Evolutionary conservation across 2,888 invertebrate genomes (phyloP), one percentile per base, ranked within the genome.

Genomic region (Nebria brevicollis): DNA sequence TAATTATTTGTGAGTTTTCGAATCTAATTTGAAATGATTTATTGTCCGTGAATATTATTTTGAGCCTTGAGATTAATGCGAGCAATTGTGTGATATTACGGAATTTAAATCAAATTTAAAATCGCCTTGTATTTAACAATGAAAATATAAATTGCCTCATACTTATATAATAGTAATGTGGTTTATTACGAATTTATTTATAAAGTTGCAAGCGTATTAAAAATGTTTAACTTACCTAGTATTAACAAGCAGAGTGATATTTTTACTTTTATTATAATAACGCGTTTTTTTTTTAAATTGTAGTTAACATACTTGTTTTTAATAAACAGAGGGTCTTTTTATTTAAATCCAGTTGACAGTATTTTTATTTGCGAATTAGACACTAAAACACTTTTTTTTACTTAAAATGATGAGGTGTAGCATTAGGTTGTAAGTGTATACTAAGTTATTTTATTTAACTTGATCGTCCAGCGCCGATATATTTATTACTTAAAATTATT

Each of bases 221-320:
- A 65, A 72, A 65, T 41, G 65, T 26, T 75, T 84, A 85, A 87
- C 86, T 85, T 85, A 85, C 26, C 86, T 88, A 88, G 88, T 88
- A 88, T 88, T 88, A 88, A 88, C 88, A 86, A 85, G 85, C 85
- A 72, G 88, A 88, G 89, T 89, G 89, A 89, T 88, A 88, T 89
- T 88, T 86, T 84, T 85, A 80, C 83, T 82, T 82, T 83, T 83
- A 26, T 77, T 79, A 82, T 77, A 79, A 66, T 77, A 78, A 77
- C 76, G 82, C 77, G 74, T 82, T 80, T 76, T 75, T 78, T 78
- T 66, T 84, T 79, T 82, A 82, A 72, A 75, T 79, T 81, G 80
- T 81, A 83, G 64, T 82, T 76, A 74, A 82, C 82, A 84, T 83
- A 84, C 84, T 80, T 75, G 20, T 20, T 70, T 11, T 15, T 11